These are phyloP conservation scores for Drosophila pruinosa DNA, from an alignment of 1,140 invertebrate genomes.

Conservation along the genomic window DNA sequence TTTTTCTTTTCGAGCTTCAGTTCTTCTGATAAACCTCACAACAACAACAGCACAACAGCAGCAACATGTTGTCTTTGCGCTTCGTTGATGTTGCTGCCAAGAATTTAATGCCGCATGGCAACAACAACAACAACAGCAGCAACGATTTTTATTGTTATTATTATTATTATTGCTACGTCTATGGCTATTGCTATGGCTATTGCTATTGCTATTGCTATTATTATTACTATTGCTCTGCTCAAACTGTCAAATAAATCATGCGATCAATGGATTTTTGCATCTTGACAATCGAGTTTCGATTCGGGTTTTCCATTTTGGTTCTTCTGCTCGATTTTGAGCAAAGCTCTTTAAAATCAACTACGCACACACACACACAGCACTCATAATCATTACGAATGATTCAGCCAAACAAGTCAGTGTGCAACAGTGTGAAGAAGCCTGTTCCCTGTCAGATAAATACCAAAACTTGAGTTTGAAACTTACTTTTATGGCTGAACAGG, in stretches of 20 bases:
- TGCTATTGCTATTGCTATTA: constrained; percentile 35
- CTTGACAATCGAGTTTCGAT: constrained; percentile 6
- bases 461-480: not conserved
- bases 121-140: constrained; percentile 6
- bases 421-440: not conserved
- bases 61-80: constrained; percentile 14
- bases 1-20: constrained; percentile 35
- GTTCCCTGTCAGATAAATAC: not conserved
- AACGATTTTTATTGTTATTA: constrained; percentile 37
- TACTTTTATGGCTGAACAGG: not conserved
- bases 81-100: constrained; percentile 23
- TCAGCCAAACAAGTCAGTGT: not conserved
- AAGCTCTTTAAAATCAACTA: no score
- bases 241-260: constrained; percentile 67
- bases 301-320: constrained; percentile 1
- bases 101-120: constrained; percentile 36
- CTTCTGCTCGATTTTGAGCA: not conserved
- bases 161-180: constrained; percentile 49
- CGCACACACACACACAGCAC: not conserved
- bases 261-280: constrained; percentile 46
- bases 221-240: constrained; percentile 14
- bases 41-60: not conserved
- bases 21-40: not conserved
- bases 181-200: constrained; percentile 39
- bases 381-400: not conserved